Conservation (phyloP, 2,797 vertebrate genomes). For the Denticeps clupeoides region DNA sequence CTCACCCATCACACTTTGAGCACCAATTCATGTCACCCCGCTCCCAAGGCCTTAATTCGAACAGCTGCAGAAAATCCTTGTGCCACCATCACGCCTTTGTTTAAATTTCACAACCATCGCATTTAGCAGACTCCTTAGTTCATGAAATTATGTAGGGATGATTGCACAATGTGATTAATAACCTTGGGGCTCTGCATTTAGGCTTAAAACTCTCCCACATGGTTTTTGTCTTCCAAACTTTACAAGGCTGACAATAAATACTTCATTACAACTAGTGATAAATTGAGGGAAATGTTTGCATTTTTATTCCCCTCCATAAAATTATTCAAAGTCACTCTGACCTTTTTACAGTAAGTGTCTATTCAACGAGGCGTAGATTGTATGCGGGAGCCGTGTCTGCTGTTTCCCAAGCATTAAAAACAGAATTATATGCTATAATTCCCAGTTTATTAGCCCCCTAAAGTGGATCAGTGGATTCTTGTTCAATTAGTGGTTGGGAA, state of each 20-base stretch:
- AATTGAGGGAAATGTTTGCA: constrained; percentile 30
- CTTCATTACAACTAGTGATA: constrained; percentile 24
- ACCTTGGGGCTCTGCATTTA: constrained; percentile 10
- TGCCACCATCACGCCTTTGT: too few species aligned
- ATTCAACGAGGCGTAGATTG: constrained; percentile 28
- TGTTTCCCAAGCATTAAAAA: constrained; percentile 61
- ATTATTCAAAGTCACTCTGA: constrained; percentile 57
- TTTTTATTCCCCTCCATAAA: constrained; percentile 41
- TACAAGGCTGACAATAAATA: constrained; percentile 31
- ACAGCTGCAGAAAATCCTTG: too few species aligned
- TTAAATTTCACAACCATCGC: too few species aligned
- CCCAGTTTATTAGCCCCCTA: too few species aligned
- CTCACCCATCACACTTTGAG: too few species aligned
- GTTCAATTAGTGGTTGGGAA: too few species aligned
- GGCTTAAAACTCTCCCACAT: constrained; percentile 13
- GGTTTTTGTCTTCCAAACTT: constrained; percentile 13
- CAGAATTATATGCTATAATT: too few species aligned
- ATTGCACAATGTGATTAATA: constrained; percentile 17
- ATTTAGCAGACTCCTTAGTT: too few species aligned
- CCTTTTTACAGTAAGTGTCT: constrained; percentile 52
- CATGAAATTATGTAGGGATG: not conserved
- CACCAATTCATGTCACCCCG: too few species aligned
- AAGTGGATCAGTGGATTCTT: too few species aligned
- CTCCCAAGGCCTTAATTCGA: too few species aligned
- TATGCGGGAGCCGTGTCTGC: constrained; percentile 45